A percentile compares a stretch with the other conserved stretches of the same genome.
These are phyloP conservation scores for Acomys russatus DNA, from an alignment of 2,797 vertebrate species.

Conservation along the genomic window DNA sequence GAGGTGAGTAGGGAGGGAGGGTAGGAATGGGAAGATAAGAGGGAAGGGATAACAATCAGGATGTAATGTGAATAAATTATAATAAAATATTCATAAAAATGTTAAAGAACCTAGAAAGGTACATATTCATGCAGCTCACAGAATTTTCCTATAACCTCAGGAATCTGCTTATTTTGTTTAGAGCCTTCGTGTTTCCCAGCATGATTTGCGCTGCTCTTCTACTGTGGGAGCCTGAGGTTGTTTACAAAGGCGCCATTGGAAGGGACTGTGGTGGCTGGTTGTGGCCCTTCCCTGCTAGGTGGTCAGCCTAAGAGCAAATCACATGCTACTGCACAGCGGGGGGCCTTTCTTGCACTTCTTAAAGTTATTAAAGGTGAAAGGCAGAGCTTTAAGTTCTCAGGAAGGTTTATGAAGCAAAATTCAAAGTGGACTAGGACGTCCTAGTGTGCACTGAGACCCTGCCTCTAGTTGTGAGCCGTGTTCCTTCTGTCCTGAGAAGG, in stretches of 20 bases:
- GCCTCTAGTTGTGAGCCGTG: background rate
- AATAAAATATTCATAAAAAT: too few species aligned
- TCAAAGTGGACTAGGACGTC: conserved; percentile 3
- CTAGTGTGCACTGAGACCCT: too few species aligned
- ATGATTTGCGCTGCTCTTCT: conserved; percentile 1
- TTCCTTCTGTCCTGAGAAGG: background rate
- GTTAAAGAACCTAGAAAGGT: background rate
- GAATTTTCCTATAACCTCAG: background rate
- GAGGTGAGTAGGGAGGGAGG: too few species aligned
- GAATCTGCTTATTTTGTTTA: conserved; percentile 25
- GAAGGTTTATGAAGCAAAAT: background rate
- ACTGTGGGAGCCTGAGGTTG: background rate
- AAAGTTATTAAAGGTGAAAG: too few species aligned
- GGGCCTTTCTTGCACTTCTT: too few species aligned
- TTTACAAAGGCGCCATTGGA: conserved; percentile 25
- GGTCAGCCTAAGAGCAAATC: conserved; percentile 4
- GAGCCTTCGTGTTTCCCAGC: background rate
- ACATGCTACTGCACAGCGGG: too few species aligned
- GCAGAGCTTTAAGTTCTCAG: too few species aligned
- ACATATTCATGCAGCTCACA: background rate
- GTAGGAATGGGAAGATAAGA: too few species aligned
- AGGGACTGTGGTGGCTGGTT: background rate
- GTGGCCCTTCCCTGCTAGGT: conserved; percentile 48
- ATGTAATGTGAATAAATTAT: too few species aligned
- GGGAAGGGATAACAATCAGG: too few species aligned